Percentiles rank a stretch among this genome's conserved stretches.
phyloP scores from a whole-genome alignment of 2,797 vertebrate species.

The Hippocampus kuda region DNA sequence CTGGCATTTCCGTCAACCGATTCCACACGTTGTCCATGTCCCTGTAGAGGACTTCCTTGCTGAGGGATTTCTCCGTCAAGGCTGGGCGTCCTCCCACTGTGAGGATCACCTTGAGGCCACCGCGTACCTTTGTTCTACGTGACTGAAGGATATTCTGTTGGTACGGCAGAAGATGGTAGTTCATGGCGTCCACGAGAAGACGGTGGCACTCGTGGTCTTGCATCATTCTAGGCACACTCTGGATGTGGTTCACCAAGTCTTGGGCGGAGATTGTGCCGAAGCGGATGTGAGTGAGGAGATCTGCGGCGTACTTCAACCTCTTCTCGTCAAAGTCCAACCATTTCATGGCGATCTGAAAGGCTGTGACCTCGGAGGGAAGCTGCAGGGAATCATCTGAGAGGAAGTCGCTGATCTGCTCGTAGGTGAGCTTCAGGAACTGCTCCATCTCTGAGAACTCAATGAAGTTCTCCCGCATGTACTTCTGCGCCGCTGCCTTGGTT shows the following conservation, averaged over 20 bases:
- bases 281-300: constrained; percentile 85
- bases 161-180: constrained; percentile 94
- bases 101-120: constrained; percentile 84
- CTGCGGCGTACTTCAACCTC: constrained; percentile 86
- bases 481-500: constrained; percentile 84
- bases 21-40: constrained; percentile 91
- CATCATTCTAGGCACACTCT: constrained; percentile 97
- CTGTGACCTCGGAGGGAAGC: constrained; percentile 91
- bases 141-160: constrained; percentile 98
- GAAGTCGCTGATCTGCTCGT: constrained; percentile 96
- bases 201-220: constrained; percentile 94
- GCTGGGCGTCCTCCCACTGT: constrained; percentile 92
- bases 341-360: constrained; percentile 96
- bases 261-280: constrained; percentile 97
- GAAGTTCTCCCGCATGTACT: constrained; percentile 96
- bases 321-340: constrained; percentile 99
- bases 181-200: constrained; percentile 97
- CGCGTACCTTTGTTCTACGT: constrained; percentile 93
- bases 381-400: constrained; percentile 90
- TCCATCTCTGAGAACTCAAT: constrained; percentile 98
- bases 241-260: constrained; percentile 93
- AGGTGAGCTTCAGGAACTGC: constrained; percentile 97
- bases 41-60: constrained; percentile 92
- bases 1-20: constrained; percentile 93
- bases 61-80: constrained; percentile 95